phyloP scores from a whole-genome alignment of 1,140 invertebrate genomes.

The Ceratina australensis region DNA sequence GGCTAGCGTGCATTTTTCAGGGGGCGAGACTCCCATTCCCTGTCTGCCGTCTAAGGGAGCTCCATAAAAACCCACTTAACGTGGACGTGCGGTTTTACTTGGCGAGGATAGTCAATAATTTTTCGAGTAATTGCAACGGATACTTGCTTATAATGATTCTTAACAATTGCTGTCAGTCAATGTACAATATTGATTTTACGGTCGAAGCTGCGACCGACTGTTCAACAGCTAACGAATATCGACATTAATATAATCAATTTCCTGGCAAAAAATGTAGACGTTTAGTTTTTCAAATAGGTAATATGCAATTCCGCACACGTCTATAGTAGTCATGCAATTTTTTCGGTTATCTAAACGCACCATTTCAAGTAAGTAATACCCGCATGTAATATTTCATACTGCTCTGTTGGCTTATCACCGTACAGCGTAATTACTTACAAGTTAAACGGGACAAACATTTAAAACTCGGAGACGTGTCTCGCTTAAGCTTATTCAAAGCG shows the following conservation, averaged over 20 bases:
- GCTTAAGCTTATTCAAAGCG: neutral
- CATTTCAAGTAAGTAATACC: neutral
- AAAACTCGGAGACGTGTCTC: neutral
- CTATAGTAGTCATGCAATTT: neutral
- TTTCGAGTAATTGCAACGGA: too few relatives aligned
- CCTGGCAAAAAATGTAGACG: neutral
- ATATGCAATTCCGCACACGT: neutral
- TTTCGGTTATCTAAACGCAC: neutral
- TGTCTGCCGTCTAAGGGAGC: neutral
- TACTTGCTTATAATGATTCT: neutral
- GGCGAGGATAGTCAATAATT: too few relatives aligned
- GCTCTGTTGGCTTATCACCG: too few relatives aligned
- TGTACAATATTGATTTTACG: slow-evolving; percentile 11
- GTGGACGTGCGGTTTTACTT: too few relatives aligned
- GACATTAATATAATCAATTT: neutral
- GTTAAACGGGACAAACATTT: too few relatives aligned
- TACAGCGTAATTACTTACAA: too few relatives aligned
- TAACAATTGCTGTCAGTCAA: neutral
- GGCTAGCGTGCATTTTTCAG: neutral
- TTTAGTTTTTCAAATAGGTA: neutral
- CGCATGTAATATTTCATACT: too few relatives aligned
- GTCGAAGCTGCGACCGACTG: neutral
- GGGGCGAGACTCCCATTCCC: neutral
- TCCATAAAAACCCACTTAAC: neutral
- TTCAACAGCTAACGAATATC: neutral